Evolutionary conservation across 2,113 vertebrate species (phyloP).

Genomic region (Mixornis gularis): DNA sequence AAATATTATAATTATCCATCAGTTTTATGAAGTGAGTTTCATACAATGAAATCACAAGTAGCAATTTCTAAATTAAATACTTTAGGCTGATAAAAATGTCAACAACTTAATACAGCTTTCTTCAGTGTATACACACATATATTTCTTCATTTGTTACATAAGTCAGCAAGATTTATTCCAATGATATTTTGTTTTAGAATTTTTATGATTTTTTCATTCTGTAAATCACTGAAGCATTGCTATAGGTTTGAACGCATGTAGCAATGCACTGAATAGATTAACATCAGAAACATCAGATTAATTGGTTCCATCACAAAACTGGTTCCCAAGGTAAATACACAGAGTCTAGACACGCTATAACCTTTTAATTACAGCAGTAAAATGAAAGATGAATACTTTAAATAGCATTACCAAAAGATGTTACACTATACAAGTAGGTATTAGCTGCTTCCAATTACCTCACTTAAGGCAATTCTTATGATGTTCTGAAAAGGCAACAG

Average conservation of each 20-base stretch:
- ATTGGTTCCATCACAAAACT: not conserved
- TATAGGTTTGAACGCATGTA: not conserved
- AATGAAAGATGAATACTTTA: not conserved
- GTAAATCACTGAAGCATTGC: not conserved
- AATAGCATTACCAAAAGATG: not conserved
- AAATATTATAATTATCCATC: not conserved
- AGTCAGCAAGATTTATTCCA: not conserved
- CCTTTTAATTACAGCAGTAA: slow-evolving; percentile 10
- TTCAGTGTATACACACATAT: not conserved
- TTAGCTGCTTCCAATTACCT: slow-evolving; percentile 4
- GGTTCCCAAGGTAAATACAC: not conserved
- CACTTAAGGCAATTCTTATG: not conserved
- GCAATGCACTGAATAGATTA: not conserved
- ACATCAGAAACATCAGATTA: not conserved
- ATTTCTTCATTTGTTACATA: not conserved
- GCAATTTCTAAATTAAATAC: slow-evolving; percentile 22
- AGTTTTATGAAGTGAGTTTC: not conserved
- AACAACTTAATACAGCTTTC: not conserved
- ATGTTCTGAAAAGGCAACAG: not conserved
- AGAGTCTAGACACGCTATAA: not conserved
- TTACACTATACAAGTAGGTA: not conserved
- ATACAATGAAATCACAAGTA: not conserved
- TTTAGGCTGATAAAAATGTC: not conserved
- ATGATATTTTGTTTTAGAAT: not conserved
- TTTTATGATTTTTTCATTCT: not conserved